Base-by-base conservation (phyloP, 2,797 vertebrate genomes). In the Huso huso region DNA sequence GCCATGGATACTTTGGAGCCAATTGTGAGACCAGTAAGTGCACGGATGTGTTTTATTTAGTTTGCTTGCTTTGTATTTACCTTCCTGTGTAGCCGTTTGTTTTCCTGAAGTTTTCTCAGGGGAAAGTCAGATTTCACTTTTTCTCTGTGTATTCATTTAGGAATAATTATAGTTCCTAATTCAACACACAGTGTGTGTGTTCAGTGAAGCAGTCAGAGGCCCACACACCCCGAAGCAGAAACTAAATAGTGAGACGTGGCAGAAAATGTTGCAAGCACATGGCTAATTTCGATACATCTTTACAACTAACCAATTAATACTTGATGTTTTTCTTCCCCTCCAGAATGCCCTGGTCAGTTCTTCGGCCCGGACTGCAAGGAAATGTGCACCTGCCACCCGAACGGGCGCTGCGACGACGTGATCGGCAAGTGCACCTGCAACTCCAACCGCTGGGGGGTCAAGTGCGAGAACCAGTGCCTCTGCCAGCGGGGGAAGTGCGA, bases 301-400 rank as follows among this genome's bases (percentile, higher is more conserved):
- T 37, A 37, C 37, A 37, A 37, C 37, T 37, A 4, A 37, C 37
- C 37, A 5, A 37, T 37, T 37, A 37, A 37, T 37, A 37, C 37
- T 5, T 37, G 37, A 5, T 37, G 37, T 5, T 37, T 37, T 37
- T 37, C 37, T 37, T 37, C 37, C 37, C 37, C 73, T 3, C 0
- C 84, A 97, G 96, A 99, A 77, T 98, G 96, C 57, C 96, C 96
- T 3, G 82, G 89, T 74, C 94, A 96, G 84, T 99, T 94, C 86
- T 99, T 95, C 95, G 96, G 96, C 23, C 96, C 96, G 0, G 96
- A 99, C 86, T 99, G 96, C 86, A 98, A 98, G 75, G 95, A 96
- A 53, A 92, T 94, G 76, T 99, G 96, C 77, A 88, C 85, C 6
- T 99, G 95, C 76, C 91, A 94, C 80, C 96, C 96, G 49, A 94